Percentiles rank a stretch among this genome's conserved stretches.
phyloP scores from a whole-genome alignment of 2,113 vertebrate species.

The Thalassoma bifasciatum region DNA sequence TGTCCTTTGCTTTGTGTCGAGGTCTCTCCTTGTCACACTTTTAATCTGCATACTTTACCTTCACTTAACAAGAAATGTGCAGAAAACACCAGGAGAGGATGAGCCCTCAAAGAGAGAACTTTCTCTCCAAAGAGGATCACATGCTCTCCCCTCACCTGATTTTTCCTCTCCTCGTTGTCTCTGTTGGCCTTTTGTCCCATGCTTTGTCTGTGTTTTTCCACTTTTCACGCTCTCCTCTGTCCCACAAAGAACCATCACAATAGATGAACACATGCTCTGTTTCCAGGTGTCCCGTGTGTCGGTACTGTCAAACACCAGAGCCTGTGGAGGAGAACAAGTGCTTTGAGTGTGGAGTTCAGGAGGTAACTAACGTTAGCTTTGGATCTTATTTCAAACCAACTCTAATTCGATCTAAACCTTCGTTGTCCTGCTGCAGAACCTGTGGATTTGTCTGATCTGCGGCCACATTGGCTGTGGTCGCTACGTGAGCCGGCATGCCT shows the following conservation, averaged over 20 bases:
- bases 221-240: slow-evolving; percentile 31
- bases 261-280: slow-evolving; percentile 38
- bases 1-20: no score
- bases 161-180: slow-evolving; percentile 45
- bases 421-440: slow-evolving; percentile 83
- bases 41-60: no score
- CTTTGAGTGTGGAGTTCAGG: slow-evolving; percentile 98
- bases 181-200: slow-evolving; percentile 41
- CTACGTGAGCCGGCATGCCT: slow-evolving; percentile 95
- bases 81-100: no score
- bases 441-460: slow-evolving; percentile 98
- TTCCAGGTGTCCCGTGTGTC: slow-evolving; percentile 95
- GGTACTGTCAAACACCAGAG: slow-evolving; percentile 98
- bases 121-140: slow-evolving; percentile 3
- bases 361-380: slow-evolving; percentile 82
- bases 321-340: slow-evolving; percentile 99
- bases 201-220: slow-evolving; percentile 43
- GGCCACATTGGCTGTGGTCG: slow-evolving; percentile 98
- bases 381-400: no score
- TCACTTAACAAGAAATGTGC: no score
- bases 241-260: slow-evolving; percentile 36
- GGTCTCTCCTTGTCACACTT: no score
- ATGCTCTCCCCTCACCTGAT: slow-evolving; percentile 24
- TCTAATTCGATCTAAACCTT: not conserved
- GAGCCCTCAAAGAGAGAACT: not conserved